Evolutionary conservation across 2,113 vertebrate genomes (phyloP).

Genomic region (Corythornis madagascariensis): DNA sequence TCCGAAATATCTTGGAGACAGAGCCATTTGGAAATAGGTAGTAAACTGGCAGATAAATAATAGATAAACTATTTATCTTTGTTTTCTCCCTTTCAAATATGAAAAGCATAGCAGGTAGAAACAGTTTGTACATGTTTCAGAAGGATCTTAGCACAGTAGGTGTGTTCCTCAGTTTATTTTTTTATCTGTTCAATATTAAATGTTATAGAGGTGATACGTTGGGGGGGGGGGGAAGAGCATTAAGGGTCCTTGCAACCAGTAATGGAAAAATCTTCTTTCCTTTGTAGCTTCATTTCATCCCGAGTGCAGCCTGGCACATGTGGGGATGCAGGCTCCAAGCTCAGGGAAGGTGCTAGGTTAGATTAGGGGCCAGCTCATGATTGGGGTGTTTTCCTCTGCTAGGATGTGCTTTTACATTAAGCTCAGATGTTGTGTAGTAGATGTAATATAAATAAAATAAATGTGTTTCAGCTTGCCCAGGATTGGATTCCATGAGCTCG

Average conservation of each 20-base stretch:
- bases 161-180: background rate
- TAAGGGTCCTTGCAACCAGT: background rate
- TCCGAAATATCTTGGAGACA: background rate
- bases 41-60: background rate
- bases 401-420: constrained; percentile 21
- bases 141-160: background rate
- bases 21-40: background rate
- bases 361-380: constrained; percentile 4
- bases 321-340: background rate
- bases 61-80: background rate
- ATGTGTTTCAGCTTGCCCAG: constrained; percentile 37
- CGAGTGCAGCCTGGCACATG: background rate
- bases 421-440: constrained; percentile 46
- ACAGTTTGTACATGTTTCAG: background rate
- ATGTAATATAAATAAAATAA: constrained; percentile 43
- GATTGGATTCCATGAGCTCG: constrained; percentile 4
- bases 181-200: background rate
- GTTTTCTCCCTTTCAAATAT: background rate
- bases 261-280: background rate
- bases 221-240: background rate
- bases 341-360: constrained; percentile 1
- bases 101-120: background rate
- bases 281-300: background rate
- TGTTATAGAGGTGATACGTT: background rate
- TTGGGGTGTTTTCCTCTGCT: background rate